These are phyloP conservation scores for Macrotus californicus DNA, from an alignment of 2,113 vertebrate species.

Conservation along the genomic window DNA sequence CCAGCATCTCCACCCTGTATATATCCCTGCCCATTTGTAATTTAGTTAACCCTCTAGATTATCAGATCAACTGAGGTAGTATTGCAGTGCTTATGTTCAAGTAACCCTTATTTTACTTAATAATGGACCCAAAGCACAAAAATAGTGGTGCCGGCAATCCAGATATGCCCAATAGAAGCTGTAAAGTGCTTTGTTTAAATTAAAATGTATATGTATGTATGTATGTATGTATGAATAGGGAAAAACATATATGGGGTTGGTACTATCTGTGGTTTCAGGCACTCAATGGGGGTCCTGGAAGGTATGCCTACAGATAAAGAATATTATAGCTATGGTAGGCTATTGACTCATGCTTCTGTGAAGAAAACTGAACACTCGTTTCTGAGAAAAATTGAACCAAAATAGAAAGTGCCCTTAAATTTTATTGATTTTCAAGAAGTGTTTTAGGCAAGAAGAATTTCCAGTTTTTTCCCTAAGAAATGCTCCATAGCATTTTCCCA, in stretches of 20 bases:
- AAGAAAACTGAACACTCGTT: conserved; percentile 12
- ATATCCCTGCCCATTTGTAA: neutral
- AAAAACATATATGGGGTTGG: neutral
- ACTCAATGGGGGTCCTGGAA: neutral
- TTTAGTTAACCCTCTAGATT: neutral
- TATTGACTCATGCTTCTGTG: neutral
- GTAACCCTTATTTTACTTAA: neutral
- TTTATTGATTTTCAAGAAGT: neutral
- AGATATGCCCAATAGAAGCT: neutral
- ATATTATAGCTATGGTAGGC: neutral
- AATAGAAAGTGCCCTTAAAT: neutral
- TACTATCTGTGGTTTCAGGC: neutral
- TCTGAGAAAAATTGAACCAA: neutral
- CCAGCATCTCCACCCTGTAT: neutral
- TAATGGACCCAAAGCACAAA: neutral
- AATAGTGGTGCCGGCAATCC: neutral
- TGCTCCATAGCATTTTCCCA: neutral
- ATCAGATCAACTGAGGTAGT: neutral
- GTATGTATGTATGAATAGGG: neutral
- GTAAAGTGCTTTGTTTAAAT: neutral
- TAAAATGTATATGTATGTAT: neutral
- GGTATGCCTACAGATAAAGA: neutral
- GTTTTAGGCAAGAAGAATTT: neutral
- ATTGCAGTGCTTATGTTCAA: neutral
- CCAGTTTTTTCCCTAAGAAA: neutral